phyloP scores from a whole-genome alignment of 2,113 vertebrate species.

The Lichenostomus cassidix region DNA sequence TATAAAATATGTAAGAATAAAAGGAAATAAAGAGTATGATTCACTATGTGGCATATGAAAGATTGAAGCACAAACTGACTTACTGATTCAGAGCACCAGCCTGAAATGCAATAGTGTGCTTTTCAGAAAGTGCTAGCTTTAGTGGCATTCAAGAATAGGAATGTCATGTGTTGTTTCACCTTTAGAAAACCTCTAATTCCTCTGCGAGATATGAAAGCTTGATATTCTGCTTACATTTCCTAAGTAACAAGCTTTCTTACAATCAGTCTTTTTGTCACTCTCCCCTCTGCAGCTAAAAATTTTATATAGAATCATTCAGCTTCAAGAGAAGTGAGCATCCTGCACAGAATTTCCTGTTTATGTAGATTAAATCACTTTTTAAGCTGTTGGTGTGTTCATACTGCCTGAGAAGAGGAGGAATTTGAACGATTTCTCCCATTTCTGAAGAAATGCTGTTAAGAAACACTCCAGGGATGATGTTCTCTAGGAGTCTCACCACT shows the following conservation, averaged over 20 bases:
- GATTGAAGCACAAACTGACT: background rate
- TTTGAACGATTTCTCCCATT: background rate
- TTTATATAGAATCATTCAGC: background rate
- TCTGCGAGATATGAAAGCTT: background rate
- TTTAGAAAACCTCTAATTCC: conserved; percentile 31
- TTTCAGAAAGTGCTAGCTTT: background rate
- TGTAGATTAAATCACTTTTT: background rate
- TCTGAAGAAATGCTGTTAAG: background rate
- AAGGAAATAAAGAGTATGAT: background rate
- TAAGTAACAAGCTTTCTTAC: background rate
- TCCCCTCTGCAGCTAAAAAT: background rate
- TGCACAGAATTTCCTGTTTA: background rate
- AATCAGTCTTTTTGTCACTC: background rate
- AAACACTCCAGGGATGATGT: background rate
- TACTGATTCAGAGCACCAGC: background rate
- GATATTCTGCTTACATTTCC: background rate
- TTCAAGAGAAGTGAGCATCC: background rate
- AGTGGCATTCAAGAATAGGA: background rate
- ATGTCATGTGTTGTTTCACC: background rate
- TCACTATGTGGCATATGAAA: background rate
- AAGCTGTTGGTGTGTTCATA: background rate
- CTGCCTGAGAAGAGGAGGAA: background rate
- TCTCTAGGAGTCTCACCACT: background rate
- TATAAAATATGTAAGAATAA: background rate
- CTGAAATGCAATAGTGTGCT: background rate